Base-by-base conservation (phyloP, 2,888 invertebrate species). In the Eristalis intricaria region DNA sequence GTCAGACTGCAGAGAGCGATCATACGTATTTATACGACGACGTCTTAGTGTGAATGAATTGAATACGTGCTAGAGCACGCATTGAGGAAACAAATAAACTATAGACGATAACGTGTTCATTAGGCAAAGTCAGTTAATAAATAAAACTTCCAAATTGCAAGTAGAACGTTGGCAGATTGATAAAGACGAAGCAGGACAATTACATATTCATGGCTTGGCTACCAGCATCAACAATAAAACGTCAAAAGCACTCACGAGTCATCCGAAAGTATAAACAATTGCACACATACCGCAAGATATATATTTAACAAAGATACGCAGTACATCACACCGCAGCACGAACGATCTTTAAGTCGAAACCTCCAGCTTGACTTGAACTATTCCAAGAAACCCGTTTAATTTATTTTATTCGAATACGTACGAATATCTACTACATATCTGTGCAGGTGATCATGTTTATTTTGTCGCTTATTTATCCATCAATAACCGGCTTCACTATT, bases 401-500 rank as follows among this genome's bases (percentile, higher is more conserved):
- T 43, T 43, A 56, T 23, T 32, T 22, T 65, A 65, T 43, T 32
- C 43, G 19, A 38, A 23, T 70, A n/a, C 35, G 15, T 43, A 29
- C 15, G 3, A 50, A 50, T 19, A n/a, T n/a, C 43, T n/a, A n/a
- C 43, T 15, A n/a, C 50, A 50, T 13, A 29, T 60, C 11, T 60
- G 26, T 13, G 26, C 60, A 60, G 60, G 56, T 26, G 23, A 35
- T 32, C 35, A 63, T 19, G 61, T 69, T 15, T 19, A 32, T 32
- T 38, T 65, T 40, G 29, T 65, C 50, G 35, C 56, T 32, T 50
- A 26, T 29, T 35, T 35, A 35, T 63, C 35, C 56, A 56, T 19
- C 32, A 38, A 50, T 65, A 71, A 78, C 78, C 58, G 70, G 70
- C 78, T 58, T 32, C 56, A 71, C n/a, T 69, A 65, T 70, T 65